Base-by-base conservation (phyloP, 1,140 invertebrate genomes). In the Lepidostoma basale region DNA sequence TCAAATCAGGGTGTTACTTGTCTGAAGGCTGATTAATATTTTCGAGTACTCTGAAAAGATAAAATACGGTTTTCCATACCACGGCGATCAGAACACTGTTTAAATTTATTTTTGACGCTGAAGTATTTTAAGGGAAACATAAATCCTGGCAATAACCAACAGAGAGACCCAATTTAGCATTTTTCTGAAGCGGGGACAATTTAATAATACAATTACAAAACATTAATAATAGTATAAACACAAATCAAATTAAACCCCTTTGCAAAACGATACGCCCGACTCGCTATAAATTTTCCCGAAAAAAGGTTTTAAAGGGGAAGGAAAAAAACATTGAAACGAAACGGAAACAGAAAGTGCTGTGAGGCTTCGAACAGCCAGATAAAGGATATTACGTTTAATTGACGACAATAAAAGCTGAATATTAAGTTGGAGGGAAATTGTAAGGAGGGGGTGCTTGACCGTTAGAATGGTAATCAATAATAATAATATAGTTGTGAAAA, bases 351-450 rank as follows among this genome's bases (percentile, higher is more conserved):
- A 70, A 69, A 60, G 56, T 64, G 26, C 33, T 58, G 69, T 26
- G 40, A 62, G 22, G 42, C 25, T 66, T 62, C 62, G 56, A 59
- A 71, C 52, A 59, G 49, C 62, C 62, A 72, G 70, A 72, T 72
- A 72, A 72, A 72, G 63, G 67, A 72, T 59, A 72, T 72, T 66
- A 72, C 63, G 63, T 68, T 72, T 72, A 72, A 72, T 69, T 69
- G 70, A 69, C 67, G 70, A 69, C 63, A 69, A 69, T 72, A 72
- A 72, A 72, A 69, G 63, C 56, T 67, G 70, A 72, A 69, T 72
- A 67, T 67, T 69, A 72, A 67, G 70, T 72, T 65, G 30, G 60
- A 67, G 67, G 45, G 33, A 26, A 26, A 16, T 8, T 54, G 44
- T 10, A 36, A 33, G 39, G 58, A 42, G 44, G n/a, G n/a, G n/a